These are phyloP conservation scores for Heliornis fulica DNA, from an alignment of 2,113 vertebrate genomes.

Conservation along the genomic window DNA sequence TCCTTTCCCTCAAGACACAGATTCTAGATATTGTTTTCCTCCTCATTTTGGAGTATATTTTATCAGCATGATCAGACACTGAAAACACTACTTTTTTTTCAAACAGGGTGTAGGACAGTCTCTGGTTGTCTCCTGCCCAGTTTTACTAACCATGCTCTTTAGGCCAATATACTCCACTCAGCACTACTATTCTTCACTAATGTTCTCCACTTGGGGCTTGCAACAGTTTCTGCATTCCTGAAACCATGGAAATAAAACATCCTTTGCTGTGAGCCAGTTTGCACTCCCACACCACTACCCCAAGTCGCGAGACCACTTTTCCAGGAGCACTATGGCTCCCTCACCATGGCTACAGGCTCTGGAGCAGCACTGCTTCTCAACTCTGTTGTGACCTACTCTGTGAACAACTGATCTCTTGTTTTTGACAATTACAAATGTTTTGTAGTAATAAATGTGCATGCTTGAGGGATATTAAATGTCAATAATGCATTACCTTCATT, in stretches of 20 bases:
- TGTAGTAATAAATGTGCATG: neutral
- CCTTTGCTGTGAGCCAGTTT: neutral
- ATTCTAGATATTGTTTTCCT: neutral
- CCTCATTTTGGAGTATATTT: neutral
- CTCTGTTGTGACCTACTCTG: neutral
- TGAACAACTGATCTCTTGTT: neutral
- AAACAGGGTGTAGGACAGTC: neutral
- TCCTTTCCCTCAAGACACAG: neutral
- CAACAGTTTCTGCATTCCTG: neutral
- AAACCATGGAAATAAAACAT: neutral
- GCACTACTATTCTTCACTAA: neutral
- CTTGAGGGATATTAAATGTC: neutral
- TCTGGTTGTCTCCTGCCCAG: neutral
- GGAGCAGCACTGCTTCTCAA: neutral
- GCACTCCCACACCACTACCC: neutral
- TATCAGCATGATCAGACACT: neutral
- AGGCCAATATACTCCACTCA: neutral
- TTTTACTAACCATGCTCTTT: neutral
- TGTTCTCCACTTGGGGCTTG: neutral
- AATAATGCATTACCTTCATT: neutral
- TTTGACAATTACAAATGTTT: neutral
- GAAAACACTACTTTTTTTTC: neutral
- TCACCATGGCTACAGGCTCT: rapidly evolving
- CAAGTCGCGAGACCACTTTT: rapidly evolving
- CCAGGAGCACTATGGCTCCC: neutral